Conservation (phyloP, 2,113 vertebrate species). For the Leptobrachium leishanense region DNA sequence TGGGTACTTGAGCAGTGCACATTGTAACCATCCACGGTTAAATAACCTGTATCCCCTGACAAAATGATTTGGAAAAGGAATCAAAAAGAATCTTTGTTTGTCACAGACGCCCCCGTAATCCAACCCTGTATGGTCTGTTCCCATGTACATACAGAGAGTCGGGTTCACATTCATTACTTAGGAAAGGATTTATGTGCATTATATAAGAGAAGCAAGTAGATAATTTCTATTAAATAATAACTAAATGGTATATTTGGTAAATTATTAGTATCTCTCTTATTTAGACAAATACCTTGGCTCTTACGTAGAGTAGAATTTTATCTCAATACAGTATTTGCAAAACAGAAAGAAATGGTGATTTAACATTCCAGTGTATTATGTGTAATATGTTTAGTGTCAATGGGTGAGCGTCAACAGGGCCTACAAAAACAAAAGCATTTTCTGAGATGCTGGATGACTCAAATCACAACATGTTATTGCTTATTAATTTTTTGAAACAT, state of each 20-base stretch:
- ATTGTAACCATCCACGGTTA: neutral
- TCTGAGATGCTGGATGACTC: no score
- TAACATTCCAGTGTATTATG: neutral
- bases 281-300: neutral
- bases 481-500: no score
- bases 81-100: neutral
- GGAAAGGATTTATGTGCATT: neutral
- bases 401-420: no score
- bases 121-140: neutral
- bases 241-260: neutral
- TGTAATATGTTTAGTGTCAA: no score
- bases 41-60: neutral
- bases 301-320: neutral
- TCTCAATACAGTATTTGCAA: neutral
- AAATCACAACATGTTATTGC: no score
- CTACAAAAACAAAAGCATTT: no score
- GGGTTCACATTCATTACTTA: neutral
- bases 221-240: neutral
- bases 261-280: neutral
- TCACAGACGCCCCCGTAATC: neutral
- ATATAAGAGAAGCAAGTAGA: neutral
- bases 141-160: neutral
- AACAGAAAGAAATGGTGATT: neutral
- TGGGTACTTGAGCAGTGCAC: neutral
- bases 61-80: neutral